Percentiles rank a stretch among this genome's conserved stretches.
Evolutionary conservation across 2,797 vertebrate genomes (phyloP).

Genomic region (Sarcoramphus papa): DNA sequence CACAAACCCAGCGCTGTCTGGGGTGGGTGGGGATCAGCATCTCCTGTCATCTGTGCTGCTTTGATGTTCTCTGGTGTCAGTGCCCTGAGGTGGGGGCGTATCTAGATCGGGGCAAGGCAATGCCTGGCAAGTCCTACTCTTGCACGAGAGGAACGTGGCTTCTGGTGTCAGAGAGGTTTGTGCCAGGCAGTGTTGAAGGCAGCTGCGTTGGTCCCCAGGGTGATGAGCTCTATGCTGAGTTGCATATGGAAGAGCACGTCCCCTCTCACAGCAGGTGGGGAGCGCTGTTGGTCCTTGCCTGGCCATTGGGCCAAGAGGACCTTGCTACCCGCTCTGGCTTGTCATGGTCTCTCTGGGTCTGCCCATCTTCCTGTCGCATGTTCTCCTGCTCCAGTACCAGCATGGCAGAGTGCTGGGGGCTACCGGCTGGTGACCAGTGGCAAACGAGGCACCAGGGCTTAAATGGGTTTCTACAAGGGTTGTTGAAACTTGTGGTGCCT

Average conservation of each 20-base stretch:
- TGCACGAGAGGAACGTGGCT: fast-evolving
- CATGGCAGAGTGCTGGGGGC: background rate
- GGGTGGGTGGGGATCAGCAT: background rate
- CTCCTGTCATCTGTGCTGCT: background rate
- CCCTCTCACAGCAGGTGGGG: background rate
- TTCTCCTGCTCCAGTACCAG: background rate
- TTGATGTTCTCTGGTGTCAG: background rate
- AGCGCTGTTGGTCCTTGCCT: background rate
- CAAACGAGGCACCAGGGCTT: background rate
- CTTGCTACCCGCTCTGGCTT: background rate
- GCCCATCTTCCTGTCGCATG: fast-evolving
- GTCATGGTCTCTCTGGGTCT: background rate
- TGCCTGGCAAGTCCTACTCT: background rate
- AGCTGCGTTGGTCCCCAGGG: background rate
- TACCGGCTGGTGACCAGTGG: background rate
- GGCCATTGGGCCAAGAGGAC: background rate
- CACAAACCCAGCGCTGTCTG: fast-evolving
- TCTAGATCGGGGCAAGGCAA: background rate
- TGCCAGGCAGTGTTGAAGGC: background rate
- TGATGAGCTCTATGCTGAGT: background rate
- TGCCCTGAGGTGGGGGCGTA: background rate
- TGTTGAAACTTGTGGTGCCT: background rate
- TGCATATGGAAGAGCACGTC: fast-evolving
- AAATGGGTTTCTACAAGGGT: background rate
- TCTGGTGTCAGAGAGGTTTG: background rate